Conservation (phyloP, 2,888 invertebrate genomes). For the Shargacucullia verbasci region DNA sequence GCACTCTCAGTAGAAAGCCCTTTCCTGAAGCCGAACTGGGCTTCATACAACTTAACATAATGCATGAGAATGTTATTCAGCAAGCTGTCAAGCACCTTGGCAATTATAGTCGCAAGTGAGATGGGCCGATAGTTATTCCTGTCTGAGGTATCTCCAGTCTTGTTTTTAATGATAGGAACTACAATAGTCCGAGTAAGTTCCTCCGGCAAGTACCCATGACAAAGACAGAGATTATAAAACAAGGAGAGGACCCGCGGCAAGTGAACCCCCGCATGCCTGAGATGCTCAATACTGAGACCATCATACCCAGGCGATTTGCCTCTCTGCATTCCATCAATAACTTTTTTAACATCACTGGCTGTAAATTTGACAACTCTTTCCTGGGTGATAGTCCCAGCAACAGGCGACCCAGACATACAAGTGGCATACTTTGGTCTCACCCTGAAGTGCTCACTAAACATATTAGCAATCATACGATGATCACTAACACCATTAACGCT, state of each 20-base stretch:
- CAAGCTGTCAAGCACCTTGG: conserved; percentile 5
- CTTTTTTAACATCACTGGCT: neutral
- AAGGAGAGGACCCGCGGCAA: conserved; percentile 2
- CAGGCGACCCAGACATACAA: neutral
- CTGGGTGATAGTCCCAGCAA: conserved; percentile 2
- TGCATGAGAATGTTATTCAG: conserved; percentile 7
- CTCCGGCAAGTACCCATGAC: too few species aligned
- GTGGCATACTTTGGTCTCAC: conserved; percentile 1
- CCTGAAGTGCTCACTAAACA: conserved; percentile 3
- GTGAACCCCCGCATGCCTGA: conserved; percentile 2
- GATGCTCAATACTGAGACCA: too few species aligned
- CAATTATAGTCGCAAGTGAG: conserved; percentile 1
- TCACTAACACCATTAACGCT: conserved; percentile 2
- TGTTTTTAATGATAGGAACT: conserved; percentile 1
- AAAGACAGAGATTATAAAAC: too few species aligned
- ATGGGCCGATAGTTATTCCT: too few species aligned
- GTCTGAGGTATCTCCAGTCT: neutral
- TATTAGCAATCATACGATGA: neutral
- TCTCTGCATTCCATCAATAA: conserved; percentile 1
- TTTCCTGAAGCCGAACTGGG: too few species aligned
- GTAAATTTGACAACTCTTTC: too few species aligned
- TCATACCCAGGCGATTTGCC: too few species aligned
- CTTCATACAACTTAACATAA: too few species aligned
- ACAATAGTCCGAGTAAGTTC: neutral
- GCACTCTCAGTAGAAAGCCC: too few species aligned